Evolutionary conservation across 2,113 vertebrate genomes (phyloP), one percentile per base, ranked within the genome.

Genomic region (Scolopax mira): DNA sequence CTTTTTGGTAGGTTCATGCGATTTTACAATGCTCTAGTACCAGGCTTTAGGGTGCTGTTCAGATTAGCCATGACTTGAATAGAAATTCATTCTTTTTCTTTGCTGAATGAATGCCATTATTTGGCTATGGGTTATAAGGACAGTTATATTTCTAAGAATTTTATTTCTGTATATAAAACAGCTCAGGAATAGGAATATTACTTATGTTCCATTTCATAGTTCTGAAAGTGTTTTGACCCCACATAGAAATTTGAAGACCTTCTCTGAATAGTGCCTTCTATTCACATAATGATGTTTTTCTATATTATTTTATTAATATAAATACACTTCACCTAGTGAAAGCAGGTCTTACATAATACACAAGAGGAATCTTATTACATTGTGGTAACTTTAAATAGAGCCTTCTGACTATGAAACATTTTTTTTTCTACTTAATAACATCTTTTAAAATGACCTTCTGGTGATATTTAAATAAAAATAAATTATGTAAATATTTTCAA

Each of bases 281-380:
- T 61, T 94, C 94, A 95, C 58, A 96, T 71, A 95, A 96, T 92
- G 33, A 89, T 93, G 89, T 95, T 94, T 90, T 94, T 67, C 89
- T 85, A 25, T 93, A 95, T 92, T 93, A 95, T 93, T 96, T 96
- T 95, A 96, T 96, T 96, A 96, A 95, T 94, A 94, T 65, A 94
- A 94, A 97, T 91, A 91, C 67, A 93, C 92, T 97, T 94, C 88
- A 95, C 88, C 90, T 66, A 93, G 77, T 93, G 88, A 96, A 96
- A 95, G 89, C 23, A 83, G 83, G 90, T 92, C 88, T 97, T 92
- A 88, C 57, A 92, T 95, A 95, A 96, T 93, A 93, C 60, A 87
- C 39, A 92, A 90, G 90, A 97, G 60, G 93, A 93, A 96, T 96
- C 94, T 81, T 90, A 95, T 86, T 96, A 95, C 87, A 96, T 92